Evolutionary conservation across 2,113 vertebrate species (phyloP), one percentile per base, ranked within the genome.

Genomic region (Stigmatopora argus): DNA sequence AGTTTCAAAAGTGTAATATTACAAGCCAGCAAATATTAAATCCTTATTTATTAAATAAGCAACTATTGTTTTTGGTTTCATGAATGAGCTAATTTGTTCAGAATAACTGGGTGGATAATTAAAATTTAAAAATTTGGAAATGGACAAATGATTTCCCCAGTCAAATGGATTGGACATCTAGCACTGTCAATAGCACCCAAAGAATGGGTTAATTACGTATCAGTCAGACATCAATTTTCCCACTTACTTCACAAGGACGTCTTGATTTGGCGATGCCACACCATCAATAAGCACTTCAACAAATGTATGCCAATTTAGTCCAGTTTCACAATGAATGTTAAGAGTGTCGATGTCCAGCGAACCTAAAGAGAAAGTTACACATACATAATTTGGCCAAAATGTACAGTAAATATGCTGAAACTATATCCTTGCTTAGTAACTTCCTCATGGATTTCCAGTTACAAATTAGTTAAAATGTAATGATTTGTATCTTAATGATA

Each of bases 231-330:
- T 7, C 60, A 11, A 10, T 11, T 46, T 57, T 45, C 5, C 23
- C 31, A 79, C 80, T 74, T 79, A 88, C 86, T 77, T 82, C 18
- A 84, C 6, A 35, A 86, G 45, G 5, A 71, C 0, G 0, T 81
- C 72, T 71, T 65, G 26, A 26, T 21, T 80, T 23, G 71, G 72
- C 62, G 71, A 78, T 66, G 65, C 66, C 56, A 88, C 56, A 18
- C 58, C 31, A 4, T 60, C 18, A 48, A 52, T 8, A 46, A 86
- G 0, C 18, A 49, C 19, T 35, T 70, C 6, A 62, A 62, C 56
- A 77, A 89, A 85, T 55, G 68, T 56, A 13, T 62, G 13, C 87
- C 85, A 87, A 18, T 75, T 57, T 14, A 89, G 77, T 51, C 58
- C 63, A 38, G 72, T 73, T 5, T 84, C 12, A 4, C 87, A 89